phyloP scores from a whole-genome alignment of 2,888 invertebrate species.

The Phrixothrix hirtus region DNA sequence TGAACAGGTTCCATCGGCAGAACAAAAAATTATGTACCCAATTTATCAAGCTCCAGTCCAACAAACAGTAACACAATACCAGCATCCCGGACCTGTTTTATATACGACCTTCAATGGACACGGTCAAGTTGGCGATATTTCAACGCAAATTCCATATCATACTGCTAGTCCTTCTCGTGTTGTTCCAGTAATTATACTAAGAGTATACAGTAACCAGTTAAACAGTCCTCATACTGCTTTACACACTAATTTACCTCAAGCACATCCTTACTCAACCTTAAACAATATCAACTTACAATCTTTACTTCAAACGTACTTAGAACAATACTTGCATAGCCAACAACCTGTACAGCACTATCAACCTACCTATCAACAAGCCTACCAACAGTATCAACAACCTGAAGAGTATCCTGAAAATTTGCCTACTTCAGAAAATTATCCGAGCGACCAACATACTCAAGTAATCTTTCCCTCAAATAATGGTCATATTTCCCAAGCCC shows the following conservation, averaged over 20 bases:
- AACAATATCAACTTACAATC: constrained; percentile 63
- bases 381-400: constrained; percentile 47
- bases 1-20: not conserved
- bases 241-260: constrained; percentile 62
- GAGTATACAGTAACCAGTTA: constrained; percentile 63
- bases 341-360: constrained; percentile 26
- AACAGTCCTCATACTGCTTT: constrained; percentile 60
- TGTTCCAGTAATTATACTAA: constrained; percentile 63
- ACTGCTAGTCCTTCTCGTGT: constrained; percentile 53
- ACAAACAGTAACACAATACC: constrained; percentile 1
- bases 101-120: constrained; percentile 48
- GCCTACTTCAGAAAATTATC: constrained; percentile 62
- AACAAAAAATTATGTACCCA: not conserved
- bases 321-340: constrained; percentile 42
- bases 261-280: constrained; percentile 60
- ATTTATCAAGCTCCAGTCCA: not conserved
- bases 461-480: constrained; percentile 56
- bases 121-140: constrained; percentile 59
- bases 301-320: constrained; percentile 60
- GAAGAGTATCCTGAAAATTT: constrained; percentile 42
- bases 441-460: constrained; percentile 62
- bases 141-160: constrained; percentile 57
- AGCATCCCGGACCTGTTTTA: constrained; percentile 46
- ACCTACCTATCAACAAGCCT: constrained; percentile 29
- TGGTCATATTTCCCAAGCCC: constrained; percentile 23